Conservation (phyloP, 2,888 invertebrate species). For the Xestoiulus laeticollis region DNA sequence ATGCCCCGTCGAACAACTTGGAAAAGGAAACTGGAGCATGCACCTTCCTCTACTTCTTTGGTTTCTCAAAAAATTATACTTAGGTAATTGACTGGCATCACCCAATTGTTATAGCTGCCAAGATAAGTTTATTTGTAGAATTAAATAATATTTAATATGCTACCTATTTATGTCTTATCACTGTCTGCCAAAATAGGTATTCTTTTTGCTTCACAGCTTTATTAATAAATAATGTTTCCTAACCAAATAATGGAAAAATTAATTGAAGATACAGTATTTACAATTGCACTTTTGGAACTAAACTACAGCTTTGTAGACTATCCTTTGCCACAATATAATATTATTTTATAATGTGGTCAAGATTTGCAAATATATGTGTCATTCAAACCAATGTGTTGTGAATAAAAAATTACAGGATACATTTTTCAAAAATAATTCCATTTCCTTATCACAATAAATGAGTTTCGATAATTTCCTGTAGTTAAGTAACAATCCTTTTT, state of each 20-base stretch:
- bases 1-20: slow-evolving; percentile 25
- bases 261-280: neutral
- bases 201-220: neutral
- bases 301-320: neutral
- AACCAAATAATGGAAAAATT: neutral
- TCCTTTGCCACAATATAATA: neutral
- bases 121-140: neutral
- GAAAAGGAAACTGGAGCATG: slow-evolving; percentile 49
- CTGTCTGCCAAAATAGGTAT: neutral
- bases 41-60: slow-evolving; percentile 28
- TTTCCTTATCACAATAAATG: neutral
- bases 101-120: neutral
- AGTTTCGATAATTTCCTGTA: no score
- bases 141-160: neutral
- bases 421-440: neutral
- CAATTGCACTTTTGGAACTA: neutral
- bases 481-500: no score
- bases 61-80: slow-evolving; percentile 47
- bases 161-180: neutral
- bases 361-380: neutral
- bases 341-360: neutral
- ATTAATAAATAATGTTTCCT: neutral
- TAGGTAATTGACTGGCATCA: slow-evolving; percentile 49
- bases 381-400: no score
- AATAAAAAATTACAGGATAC: no score